Conservation (phyloP, 2,888 invertebrate genomes). For the Cataglyphis livida region DNA sequence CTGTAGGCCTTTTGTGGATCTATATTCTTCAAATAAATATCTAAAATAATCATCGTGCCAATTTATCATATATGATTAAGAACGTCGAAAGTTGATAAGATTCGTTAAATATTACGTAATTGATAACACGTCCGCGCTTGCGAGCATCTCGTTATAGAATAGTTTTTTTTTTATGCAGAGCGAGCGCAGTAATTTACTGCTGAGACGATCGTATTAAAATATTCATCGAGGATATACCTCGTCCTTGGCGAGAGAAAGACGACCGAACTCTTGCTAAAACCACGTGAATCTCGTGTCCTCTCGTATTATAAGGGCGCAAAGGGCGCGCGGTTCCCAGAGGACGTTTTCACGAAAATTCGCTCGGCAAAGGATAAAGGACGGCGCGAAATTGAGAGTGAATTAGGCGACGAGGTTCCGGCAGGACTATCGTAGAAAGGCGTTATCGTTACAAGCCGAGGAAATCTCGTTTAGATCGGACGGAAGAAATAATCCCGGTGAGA, state of each 20-base stretch:
- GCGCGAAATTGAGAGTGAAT: slow-evolving; percentile 40
- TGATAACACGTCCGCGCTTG: slow-evolving; percentile 21
- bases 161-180: slow-evolving; percentile 14
- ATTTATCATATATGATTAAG: neutral
- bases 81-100: neutral
- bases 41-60: neutral
- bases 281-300: neutral
- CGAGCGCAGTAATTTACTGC: slow-evolving; percentile 15
- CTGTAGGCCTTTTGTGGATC: neutral
- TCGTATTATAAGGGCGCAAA: neutral
- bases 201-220: slow-evolving; percentile 22
- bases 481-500: slow-evolving; percentile 28
- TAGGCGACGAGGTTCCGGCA: slow-evolving; percentile 51
- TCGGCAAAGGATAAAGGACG: slow-evolving; percentile 22
- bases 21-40: neutral
- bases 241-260: neutral
- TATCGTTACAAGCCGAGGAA: neutral
- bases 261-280: neutral
- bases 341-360: slow-evolving; percentile 5
- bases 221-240: slow-evolving; percentile 21
- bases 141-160: slow-evolving; percentile 4
- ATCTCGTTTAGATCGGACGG: slow-evolving; percentile 28
- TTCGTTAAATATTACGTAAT: neutral
- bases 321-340: slow-evolving; percentile 5
- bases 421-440: slow-evolving; percentile 16